Evolutionary conservation across 2,888 invertebrate species (phyloP).

Genomic region (Stenichneumon culpator): DNA sequence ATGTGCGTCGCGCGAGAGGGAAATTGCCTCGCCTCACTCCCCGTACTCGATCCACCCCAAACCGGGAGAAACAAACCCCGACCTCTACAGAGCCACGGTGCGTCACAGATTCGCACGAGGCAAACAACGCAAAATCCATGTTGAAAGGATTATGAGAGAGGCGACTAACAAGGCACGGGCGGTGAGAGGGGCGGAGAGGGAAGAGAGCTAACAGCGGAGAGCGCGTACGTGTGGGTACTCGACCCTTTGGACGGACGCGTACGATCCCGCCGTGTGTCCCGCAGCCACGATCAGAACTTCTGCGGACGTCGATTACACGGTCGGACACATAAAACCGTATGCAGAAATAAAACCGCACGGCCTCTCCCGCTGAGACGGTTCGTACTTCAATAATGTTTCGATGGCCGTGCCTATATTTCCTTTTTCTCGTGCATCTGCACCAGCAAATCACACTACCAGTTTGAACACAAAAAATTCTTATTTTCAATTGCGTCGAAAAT

Average conservation of each 20-base stretch:
- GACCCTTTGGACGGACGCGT: constrained; percentile 23
- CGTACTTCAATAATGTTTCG: background rate
- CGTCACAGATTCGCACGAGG: constrained; percentile 30
- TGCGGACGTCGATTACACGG: constrained; percentile 30
- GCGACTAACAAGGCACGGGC: constrained; percentile 5
- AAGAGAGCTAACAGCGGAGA: background rate
- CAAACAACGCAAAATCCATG: constrained; percentile 40
- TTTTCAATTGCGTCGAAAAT: background rate
- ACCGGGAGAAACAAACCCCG: background rate
- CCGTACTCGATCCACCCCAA: background rate
- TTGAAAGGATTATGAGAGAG: constrained; percentile 35
- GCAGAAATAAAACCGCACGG: constrained; percentile 4
- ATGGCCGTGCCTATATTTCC: background rate
- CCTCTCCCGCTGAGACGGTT: background rate
- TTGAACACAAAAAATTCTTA: background rate
- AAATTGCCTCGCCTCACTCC: constrained; percentile 11
- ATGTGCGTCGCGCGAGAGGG: background rate
- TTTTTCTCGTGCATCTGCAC: background rate
- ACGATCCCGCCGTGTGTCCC: background rate
- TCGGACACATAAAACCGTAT: constrained; percentile 11
- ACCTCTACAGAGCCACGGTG: background rate
- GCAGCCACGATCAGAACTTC: background rate
- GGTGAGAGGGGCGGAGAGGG: background rate
- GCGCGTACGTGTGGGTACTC: constrained; percentile 19
- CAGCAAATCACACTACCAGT: background rate